These are phyloP conservation scores for Simalia tracyae DNA, from an alignment of 2,797 vertebrate genomes.

Conservation along the genomic window DNA sequence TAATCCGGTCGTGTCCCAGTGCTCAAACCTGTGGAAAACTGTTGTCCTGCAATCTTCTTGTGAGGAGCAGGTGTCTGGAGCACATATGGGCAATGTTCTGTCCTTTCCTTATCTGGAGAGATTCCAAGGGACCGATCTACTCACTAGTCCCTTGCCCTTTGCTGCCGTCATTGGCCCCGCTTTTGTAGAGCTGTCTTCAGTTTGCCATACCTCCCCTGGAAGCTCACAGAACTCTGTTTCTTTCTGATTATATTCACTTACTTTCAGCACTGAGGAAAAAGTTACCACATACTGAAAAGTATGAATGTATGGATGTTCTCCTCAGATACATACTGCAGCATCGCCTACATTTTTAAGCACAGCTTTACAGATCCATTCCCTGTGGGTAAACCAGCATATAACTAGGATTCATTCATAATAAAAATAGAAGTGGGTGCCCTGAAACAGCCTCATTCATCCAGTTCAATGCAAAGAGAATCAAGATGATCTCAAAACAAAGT, in stretches of 20 bases:
- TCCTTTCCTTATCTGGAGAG: background rate
- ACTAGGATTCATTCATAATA: slow-evolving; percentile 1
- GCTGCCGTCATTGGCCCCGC: background rate
- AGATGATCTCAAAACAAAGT: background rate
- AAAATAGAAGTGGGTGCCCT: background rate
- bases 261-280: background rate
- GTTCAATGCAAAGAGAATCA: background rate
- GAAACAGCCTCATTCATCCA: background rate
- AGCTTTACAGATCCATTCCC: background rate
- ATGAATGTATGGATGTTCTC: no score
- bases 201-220: background rate
- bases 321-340: background rate
- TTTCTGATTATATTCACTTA: background rate
- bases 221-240: background rate
- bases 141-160: background rate
- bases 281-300: background rate
- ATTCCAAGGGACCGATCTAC: background rate
- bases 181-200: background rate
- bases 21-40: background rate
- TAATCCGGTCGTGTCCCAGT: background rate
- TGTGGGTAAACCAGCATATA: background rate
- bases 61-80: background rate
- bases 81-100: background rate
- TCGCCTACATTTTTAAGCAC: slow-evolving; percentile 5
- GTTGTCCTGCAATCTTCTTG: background rate